Evolutionary conservation across 1,140 invertebrate species (phyloP).

Genomic region (Delia radicum): DNA sequence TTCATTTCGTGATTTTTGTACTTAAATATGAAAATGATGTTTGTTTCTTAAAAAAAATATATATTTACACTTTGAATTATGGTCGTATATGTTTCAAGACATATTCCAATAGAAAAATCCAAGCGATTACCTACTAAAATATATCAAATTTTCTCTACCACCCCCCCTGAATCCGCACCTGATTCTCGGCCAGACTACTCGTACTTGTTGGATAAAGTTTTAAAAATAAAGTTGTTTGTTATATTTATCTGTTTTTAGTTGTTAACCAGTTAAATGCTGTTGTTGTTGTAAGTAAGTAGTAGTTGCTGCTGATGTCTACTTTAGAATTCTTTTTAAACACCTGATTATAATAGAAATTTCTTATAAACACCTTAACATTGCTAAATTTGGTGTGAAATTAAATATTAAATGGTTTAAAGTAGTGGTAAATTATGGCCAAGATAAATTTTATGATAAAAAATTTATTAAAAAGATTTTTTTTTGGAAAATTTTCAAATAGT

Average conservation of each 20-base stretch:
- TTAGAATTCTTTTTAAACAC: neutral
- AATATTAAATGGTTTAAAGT: constrained; percentile 15
- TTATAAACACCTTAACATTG: constrained; percentile 1
- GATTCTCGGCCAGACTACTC: neutral
- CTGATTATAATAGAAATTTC: constrained; percentile 17
- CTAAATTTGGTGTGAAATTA: constrained; percentile 23
- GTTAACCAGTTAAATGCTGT: neutral
- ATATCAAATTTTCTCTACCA: too few relatives aligned
- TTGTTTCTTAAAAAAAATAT: too few relatives aligned
- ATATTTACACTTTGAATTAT: too few relatives aligned
- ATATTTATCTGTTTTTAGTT: constrained; percentile 12
- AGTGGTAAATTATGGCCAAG: too few relatives aligned
- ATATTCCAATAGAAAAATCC: too few relatives aligned
- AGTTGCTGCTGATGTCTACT: neutral
- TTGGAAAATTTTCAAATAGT: too few relatives aligned
- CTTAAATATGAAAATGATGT: too few relatives aligned
- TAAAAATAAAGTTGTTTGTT: constrained; percentile 24
- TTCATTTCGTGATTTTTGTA: too few relatives aligned
- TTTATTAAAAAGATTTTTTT: too few relatives aligned
- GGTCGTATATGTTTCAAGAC: too few relatives aligned
- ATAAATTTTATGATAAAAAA: too few relatives aligned
- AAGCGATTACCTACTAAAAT: too few relatives aligned
- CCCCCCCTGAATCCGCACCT: neutral
- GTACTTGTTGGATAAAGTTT: neutral
- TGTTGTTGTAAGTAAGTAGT: neutral